Percentiles rank a stretch among this genome's conserved stretches.
Evolutionary conservation across 2,888 invertebrate species (phyloP).

Genomic region (Mesodorylaimus sp.): DNA sequence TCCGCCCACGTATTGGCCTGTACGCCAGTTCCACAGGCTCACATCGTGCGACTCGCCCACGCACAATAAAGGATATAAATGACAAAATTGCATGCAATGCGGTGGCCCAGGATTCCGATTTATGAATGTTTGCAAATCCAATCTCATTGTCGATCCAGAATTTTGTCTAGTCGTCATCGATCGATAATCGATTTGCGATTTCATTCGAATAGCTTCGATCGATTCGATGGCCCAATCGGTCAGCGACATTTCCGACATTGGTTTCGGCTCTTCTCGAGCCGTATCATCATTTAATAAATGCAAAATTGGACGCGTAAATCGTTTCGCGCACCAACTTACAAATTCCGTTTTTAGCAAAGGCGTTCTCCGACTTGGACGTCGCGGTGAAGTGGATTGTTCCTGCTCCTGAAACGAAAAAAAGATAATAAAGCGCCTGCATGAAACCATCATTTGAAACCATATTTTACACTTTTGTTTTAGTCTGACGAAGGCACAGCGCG

Average conservation of each 20-base stretch:
- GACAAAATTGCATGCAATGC: slow-evolving; percentile 55
- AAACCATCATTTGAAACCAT: too few species aligned
- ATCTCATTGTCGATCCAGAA: background rate
- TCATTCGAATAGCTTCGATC: slow-evolving; percentile 21
- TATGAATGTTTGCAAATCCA: slow-evolving; percentile 29
- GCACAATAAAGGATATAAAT: slow-evolving; percentile 69
- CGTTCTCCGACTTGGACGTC: background rate
- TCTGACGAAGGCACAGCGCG: too few species aligned
- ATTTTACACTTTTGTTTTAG: too few species aligned
- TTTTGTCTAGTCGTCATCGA: background rate
- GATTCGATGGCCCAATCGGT: slow-evolving; percentile 24
- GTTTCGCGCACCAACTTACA: slow-evolving; percentile 24
- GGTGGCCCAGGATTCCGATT: slow-evolving; percentile 59
- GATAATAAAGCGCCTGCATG: too few species aligned
- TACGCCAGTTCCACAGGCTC: slow-evolving; percentile 68
- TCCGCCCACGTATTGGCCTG: too few species aligned
- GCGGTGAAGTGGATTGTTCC: background rate
- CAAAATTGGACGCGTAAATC: slow-evolving; percentile 22
- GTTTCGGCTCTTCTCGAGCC: too few species aligned
- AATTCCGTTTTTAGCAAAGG: slow-evolving; percentile 20
- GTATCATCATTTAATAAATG: slow-evolving; percentile 6
- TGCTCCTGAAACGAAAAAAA: too few species aligned
- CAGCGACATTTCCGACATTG: slow-evolving; percentile 9
- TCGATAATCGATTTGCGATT: slow-evolving; percentile 15
- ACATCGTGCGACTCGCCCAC: slow-evolving; percentile 61